phyloP scores from a whole-genome alignment of 2,113 vertebrate genomes.

The Elachura formosa region DNA sequence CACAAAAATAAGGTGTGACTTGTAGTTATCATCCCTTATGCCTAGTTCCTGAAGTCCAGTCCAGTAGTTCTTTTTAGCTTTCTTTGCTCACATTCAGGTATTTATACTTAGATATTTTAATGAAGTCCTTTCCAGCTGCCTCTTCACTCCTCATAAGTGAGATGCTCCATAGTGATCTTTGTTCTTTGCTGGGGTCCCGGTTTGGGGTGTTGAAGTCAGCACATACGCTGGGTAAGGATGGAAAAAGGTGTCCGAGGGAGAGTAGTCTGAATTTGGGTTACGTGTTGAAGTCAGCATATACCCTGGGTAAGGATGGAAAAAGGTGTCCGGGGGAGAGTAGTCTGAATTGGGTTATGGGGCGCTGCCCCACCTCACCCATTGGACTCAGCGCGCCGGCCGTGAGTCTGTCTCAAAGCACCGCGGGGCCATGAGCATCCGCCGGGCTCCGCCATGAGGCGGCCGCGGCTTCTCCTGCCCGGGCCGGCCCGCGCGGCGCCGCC shows the following conservation, averaged over 20 bases:
- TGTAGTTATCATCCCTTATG: too few relatives aligned
- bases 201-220: not conserved
- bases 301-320: not conserved
- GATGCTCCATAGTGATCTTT: not conserved
- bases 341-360: conserved; percentile 60
- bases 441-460: rapidly evolving
- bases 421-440: conserved; percentile 18
- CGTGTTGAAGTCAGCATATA: not conserved
- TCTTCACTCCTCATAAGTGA: not conserved
- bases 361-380: conserved; percentile 23
- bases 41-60: rapidly evolving
- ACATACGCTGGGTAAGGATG: rapidly evolving
- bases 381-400: conserved; percentile 45
- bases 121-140: rapidly evolving
- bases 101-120: not conserved
- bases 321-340: not conserved
- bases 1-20: not conserved
- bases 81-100: not conserved
- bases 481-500: not conserved
- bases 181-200: not conserved
- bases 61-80: not conserved
- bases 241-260: not conserved
- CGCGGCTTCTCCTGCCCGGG: conserved; percentile 41
- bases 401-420: conserved; percentile 54
- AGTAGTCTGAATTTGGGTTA: conserved; percentile 66